Base-by-base conservation (phyloP, 2,888 invertebrate species). In the Drosophila pullipes region DNA sequence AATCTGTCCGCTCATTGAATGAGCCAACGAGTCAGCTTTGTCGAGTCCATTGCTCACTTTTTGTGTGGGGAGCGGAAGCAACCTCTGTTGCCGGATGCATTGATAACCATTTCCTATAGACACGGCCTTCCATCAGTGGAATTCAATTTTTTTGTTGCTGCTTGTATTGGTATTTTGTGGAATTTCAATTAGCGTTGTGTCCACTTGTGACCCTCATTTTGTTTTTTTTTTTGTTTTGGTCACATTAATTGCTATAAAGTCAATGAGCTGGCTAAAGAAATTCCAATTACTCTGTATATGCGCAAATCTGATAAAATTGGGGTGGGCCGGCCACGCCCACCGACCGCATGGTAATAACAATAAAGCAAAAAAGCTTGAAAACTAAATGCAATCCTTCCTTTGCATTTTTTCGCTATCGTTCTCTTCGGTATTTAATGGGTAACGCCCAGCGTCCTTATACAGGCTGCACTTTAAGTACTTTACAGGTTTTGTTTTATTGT, bases 1-100 rank as follows among this genome's bases (percentile, higher is more conserved):
- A 90, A 89, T 88, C 87, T 77, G 87, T 86, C 73, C 76, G 66
- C 71, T 79, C 80, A 81, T 75, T 89, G 76, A 86, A 74, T 81
- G 78, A 53, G 54, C 59, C 54, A 63, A 76, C 63, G 72, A 66
- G 66, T 55, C 61, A 37, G 58, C 59, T 63, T 64, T 31, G 72
- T 68, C 31, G 41, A 75, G 64, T 67, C 28, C 50, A 41, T 64
- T 37, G 62, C 35, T 53, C 49, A 64, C 50, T 54, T 33, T 37
- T 31, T 22, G 57, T n/a, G 54, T 22, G 52, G 37, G 60, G 68
- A 78, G 80, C 81, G 83, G 89, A 83, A 78, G 83, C 72, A 22
- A 54, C 71, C 74, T 64, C 66, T 67, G 90, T 77, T 88, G 90
- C 83, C 89, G 90, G 90, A 83, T 89, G 89, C 86, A 86, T 88